Base-by-base conservation (phyloP, 2,888 invertebrate genomes). In the Mimas tiliae region DNA sequence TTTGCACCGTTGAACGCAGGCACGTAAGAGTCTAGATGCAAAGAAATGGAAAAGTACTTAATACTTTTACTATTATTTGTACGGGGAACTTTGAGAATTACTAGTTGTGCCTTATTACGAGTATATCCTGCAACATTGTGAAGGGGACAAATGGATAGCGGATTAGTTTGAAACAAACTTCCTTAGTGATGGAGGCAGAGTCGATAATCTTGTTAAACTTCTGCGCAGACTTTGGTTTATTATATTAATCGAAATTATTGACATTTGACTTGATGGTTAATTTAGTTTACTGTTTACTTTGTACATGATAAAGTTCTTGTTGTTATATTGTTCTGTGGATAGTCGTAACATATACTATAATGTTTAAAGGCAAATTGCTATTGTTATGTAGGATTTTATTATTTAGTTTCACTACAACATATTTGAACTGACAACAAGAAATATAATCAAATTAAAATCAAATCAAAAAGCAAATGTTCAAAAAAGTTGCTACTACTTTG, bases 141-240 rank as follows among this genome's bases (percentile, higher is more conserved):
- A 58, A 58, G 58, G 58, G 58, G 58, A 58, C 58, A 58, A 58
- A 58, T 38, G 51, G 34, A 51, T 64, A 51, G 51, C 34, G 63
- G 51, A 75, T 77, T 78, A 76, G 72, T 76, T 73, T 50, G 34
- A 48, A 72, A 70, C 74, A 70, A 80, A 81, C 73, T 80, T 79
- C 68, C 64, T 51, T 64, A 65, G 63, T 52, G 58, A 70, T 38
- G 65, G 62, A 33, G 33, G 16, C 50, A 69, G 67, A 67, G 64
- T 65, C 38, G 53, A 51, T 69, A 72, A 73, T 75, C 68, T 65
- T 68, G 67, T 68, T 63, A 47, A 58, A 69, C 70, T 69, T 53
- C 16, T 16, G 64, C 70, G 66, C 65, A 68, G 69, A 68, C 51
- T 65, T 21, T 42, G 19, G 42, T 58, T 42, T 42, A 58, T 42